Base-by-base conservation (phyloP, 1,140 invertebrate species). In the Acyrthosiphon pisum region DNA sequence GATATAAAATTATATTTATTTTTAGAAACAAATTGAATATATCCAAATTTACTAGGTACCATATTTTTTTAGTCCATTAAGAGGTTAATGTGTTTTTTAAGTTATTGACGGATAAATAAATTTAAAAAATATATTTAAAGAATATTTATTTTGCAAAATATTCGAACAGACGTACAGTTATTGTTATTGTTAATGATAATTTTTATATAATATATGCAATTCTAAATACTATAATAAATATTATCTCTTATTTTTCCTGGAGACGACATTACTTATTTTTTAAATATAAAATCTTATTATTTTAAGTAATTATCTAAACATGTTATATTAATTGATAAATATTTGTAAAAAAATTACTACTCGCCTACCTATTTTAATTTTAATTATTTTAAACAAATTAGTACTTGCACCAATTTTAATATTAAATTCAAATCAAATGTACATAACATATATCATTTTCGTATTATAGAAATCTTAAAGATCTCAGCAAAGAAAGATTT, bases 401-500 rank as follows among this genome's bases (percentile, higher is more conserved):
- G 22, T 41, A 14, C 3, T 44, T 44, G 41, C 7, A 8, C 22
- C 0, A n/a, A 44, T 44, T 14, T 48, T 87, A 50, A 50, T 50
- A 50, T 48, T 48, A 22, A 14, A 37, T 26, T 56, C 2, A 56
- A 26, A 53, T 89, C 20, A 89, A 20, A 48, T 87, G 2, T 41
- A 53, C 41, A 86, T 89, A 56, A 56, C 18, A 60, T 68, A 90
- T 2, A 53, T 14, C 0, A 37, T 60, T 68, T 26, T 26, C 18
- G 14, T n/a, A n/a, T 44, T 26, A 68, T 14, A 93, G 91, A 23
- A 41, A 26, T 23, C 76, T 83, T 18, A 68, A 93, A 60, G 90
- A 90, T 87, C 53, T 87, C 30, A 53, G 90, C 11, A 90, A 93
- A 53, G 44, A 76, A 93, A 90, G 93, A 53, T 94, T 93, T 87